These are phyloP conservation scores for Eulimnadia texana DNA, from an alignment of 1,140 invertebrate species.

Conservation along the genomic window DNA sequence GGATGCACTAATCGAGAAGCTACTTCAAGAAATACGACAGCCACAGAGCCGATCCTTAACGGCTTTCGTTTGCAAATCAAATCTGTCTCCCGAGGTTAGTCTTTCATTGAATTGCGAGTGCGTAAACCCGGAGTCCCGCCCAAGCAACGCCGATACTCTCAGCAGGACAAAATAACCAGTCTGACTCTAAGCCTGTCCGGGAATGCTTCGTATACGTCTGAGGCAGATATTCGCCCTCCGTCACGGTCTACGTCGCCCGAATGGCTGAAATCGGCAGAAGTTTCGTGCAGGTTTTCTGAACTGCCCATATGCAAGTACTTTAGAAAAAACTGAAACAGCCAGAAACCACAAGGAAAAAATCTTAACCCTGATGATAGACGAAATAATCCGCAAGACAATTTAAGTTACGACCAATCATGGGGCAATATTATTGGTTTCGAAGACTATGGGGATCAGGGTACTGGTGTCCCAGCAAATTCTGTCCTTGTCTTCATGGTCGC, in stretches of 20 bases:
- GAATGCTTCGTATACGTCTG: neutral
- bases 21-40: too few species aligned
- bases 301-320: neutral
- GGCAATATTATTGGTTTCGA: neutral
- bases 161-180: neutral
- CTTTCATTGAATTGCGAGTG: neutral
- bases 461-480: neutral
- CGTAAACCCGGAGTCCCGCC: neutral
- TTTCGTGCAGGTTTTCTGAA: neutral
- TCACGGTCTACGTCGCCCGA: neutral
- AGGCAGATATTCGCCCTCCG: neutral
- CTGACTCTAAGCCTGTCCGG: neutral
- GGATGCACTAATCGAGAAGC: too few species aligned
- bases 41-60: too few species aligned
- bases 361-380: neutral
- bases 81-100: too few species aligned
- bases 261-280: neutral
- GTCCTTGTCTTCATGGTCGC: neutral
- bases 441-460: neutral
- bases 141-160: neutral
- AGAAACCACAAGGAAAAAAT: neutral
- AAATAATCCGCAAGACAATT: neutral
- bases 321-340: neutral
- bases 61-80: too few species aligned
- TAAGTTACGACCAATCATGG: neutral